phyloP scores from a whole-genome alignment of 1,140 invertebrate species.

The Ditylenchus dipsaci region DNA sequence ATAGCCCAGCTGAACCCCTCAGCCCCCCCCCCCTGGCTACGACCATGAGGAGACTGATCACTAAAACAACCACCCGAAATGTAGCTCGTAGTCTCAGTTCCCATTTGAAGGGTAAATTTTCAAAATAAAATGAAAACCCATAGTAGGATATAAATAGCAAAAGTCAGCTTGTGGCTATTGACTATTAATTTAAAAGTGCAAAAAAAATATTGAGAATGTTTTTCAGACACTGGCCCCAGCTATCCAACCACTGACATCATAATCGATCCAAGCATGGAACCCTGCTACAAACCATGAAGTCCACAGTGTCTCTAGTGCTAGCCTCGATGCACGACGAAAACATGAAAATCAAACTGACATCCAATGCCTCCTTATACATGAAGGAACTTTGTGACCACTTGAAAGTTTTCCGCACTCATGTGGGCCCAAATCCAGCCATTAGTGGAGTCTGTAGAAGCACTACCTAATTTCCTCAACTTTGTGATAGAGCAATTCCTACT shows the following conservation, averaged over 20 bases:
- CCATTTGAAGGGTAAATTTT: no score
- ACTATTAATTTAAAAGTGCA: no score
- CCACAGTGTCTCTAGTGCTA: conserved; percentile 37
- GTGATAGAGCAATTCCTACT: conserved; percentile 52
- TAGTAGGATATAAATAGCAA: no score
- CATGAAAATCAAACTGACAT: conserved; percentile 12
- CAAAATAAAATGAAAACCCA: no score
- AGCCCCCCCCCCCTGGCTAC: no score
- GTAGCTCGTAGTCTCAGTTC: no score
- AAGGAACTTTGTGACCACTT: conserved; percentile 52
- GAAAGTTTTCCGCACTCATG: conserved; percentile 42
- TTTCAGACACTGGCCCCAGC: conserved; percentile 44
- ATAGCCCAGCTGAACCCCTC: no score
- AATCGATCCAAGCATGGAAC: conserved; percentile 38
- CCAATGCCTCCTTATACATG: conserved; percentile 43
- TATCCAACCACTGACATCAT: conserved; percentile 27
- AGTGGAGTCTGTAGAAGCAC: conserved; percentile 38
- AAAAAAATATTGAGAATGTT: not conserved
- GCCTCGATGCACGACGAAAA: conserved; percentile 50
- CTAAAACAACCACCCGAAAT: no score
- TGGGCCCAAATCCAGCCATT: conserved; percentile 37
- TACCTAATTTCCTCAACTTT: conserved; percentile 51
- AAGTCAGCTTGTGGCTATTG: no score
- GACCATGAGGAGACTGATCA: no score
- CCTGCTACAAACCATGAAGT: conserved; percentile 27